These are phyloP conservation scores for Atta colombica DNA, from an alignment of 1,140 invertebrate genomes.

Conservation along the genomic window DNA sequence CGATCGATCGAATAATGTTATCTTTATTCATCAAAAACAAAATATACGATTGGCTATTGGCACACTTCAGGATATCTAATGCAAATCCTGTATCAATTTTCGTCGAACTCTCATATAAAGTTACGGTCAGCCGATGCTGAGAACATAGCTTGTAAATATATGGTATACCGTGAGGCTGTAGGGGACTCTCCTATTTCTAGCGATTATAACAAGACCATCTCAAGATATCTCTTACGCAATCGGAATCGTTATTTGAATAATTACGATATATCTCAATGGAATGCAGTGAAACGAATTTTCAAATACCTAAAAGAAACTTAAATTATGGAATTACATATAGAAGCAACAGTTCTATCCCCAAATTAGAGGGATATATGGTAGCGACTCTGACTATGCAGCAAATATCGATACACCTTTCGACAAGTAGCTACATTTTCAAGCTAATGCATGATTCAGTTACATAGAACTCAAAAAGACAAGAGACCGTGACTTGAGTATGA, in stretches of 20 bases:
- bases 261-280: neutral
- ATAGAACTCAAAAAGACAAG: neutral
- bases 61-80: neutral
- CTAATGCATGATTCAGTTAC: neutral
- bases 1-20: neutral
- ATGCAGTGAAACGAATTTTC: neutral
- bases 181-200: neutral
- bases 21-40: neutral
- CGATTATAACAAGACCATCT: too few relatives aligned
- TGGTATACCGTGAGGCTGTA: neutral
- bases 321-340: neutral
- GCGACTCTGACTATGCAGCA: neutral
- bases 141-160: neutral
- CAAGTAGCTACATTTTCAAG: neutral
- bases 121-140: neutral
- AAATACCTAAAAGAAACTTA: neutral
- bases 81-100: neutral
- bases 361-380: neutral
- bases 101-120: neutral
- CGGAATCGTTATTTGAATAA: neutral
- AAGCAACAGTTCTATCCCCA: neutral
- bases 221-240: neutral
- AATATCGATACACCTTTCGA: neutral
- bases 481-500: slow-evolving; percentile 13
- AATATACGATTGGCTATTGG: neutral